These are phyloP conservation scores for Nematostella vectensis DNA, from an alignment of 92 coral and sea anemone species.

Conservation along the genomic window DNA sequence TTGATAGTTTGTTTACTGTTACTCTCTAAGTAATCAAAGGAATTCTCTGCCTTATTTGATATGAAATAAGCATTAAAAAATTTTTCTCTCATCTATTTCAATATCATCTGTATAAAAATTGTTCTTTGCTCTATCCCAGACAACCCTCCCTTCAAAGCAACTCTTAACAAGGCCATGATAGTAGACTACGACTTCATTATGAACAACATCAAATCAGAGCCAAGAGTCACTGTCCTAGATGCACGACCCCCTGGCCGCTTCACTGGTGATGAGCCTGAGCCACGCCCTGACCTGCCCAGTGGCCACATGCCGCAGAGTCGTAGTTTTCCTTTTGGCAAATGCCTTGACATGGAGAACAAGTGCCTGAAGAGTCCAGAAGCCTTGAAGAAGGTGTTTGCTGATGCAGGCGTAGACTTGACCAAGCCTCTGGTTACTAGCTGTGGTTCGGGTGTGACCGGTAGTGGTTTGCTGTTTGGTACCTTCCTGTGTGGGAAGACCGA, in stretches of 20 bases:
- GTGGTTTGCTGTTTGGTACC: constrained; percentile 61
- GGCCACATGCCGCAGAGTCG: constrained; percentile 79
- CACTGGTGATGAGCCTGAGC: constrained; percentile 65
- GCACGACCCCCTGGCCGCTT: constrained; percentile 78
- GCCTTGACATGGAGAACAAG: constrained; percentile 47
- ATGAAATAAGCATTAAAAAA: too few relatives aligned
- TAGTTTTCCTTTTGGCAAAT: constrained; percentile 58
- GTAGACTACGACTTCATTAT: constrained; percentile 69
- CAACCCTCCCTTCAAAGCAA: constrained; percentile 61
- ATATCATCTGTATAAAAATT: neutral
- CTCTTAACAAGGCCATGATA: constrained; percentile 49
- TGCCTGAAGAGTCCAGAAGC: constrained; percentile 64
- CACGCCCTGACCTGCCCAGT: constrained; percentile 63
- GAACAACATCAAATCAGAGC: constrained; percentile 49
- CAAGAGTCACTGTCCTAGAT: constrained; percentile 48
- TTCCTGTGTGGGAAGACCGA: constrained; percentile 70
- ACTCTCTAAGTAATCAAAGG: too few relatives aligned
- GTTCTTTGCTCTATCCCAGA: constrained; percentile 10
- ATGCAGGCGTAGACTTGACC: constrained; percentile 59
- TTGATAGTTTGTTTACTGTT: too few relatives aligned
- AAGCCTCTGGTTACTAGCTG: constrained; percentile 76
- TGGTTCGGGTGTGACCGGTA: constrained; percentile 85
- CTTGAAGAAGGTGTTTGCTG: constrained; percentile 60
- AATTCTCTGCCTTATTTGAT: too few relatives aligned
- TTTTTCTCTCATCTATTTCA: neutral